phyloP scores from a whole-genome alignment of 2,797 vertebrate genomes.

The Tenualosa ilisha region DNA sequence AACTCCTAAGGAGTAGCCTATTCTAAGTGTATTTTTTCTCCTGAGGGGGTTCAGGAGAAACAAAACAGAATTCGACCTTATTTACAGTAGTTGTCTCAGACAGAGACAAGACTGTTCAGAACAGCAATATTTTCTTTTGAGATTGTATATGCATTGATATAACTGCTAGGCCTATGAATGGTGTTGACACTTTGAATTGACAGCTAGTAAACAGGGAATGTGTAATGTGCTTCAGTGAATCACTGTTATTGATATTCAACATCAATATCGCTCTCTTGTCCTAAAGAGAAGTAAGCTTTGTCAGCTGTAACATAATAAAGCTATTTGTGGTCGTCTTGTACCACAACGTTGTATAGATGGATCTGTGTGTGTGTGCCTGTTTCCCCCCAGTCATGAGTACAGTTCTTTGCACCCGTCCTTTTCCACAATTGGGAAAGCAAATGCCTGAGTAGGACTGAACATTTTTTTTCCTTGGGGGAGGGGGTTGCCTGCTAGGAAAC shows the following conservation, averaged over 20 bases:
- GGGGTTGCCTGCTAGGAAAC: slow-evolving; percentile 38
- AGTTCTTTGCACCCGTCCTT: slow-evolving; percentile 50
- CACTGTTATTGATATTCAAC: neutral
- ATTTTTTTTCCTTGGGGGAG: slow-evolving; percentile 9
- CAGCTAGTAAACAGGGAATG: neutral
- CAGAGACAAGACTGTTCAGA: too few relatives aligned
- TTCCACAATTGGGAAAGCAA: slow-evolving; percentile 52
- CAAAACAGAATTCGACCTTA: too few relatives aligned
- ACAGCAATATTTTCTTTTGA: too few relatives aligned
- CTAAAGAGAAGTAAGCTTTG: neutral
- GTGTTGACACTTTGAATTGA: neutral
- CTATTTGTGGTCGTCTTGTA: neutral
- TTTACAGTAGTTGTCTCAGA: too few relatives aligned
- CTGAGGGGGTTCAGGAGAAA: too few relatives aligned
- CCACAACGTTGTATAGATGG: neutral
- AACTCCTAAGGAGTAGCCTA: too few relatives aligned
- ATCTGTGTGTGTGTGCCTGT: neutral
- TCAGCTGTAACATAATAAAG: neutral
- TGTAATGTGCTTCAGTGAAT: neutral
- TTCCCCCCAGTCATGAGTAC: slow-evolving; percentile 49
- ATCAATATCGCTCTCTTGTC: neutral
- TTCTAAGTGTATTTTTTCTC: too few relatives aligned
- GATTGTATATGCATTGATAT: neutral
- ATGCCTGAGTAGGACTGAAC: slow-evolving; percentile 40
- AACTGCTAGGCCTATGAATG: neutral